phyloP scores from a whole-genome alignment of 2,113 vertebrate species.

The Hucho hucho region DNA sequence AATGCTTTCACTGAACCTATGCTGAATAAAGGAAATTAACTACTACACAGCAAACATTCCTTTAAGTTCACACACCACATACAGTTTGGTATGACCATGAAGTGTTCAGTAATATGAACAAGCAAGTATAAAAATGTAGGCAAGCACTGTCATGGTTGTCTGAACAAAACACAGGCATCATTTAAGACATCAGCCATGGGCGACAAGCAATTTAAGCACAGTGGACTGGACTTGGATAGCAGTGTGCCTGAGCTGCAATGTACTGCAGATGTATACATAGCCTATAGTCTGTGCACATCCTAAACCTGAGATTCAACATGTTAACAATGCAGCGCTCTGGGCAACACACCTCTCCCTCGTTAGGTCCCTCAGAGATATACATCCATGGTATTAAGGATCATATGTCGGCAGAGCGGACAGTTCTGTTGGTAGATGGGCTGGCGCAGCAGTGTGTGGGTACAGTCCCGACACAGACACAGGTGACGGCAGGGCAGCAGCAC shows the following conservation, averaged over 20 bases:
- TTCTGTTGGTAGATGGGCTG: constrained; percentile 91
- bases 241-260: neutral
- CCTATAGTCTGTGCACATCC: neutral
- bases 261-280: neutral
- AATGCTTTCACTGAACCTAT: too few relatives aligned
- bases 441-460: constrained; percentile 85
- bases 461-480: constrained; percentile 89
- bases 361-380: constrained; percentile 84
- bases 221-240: neutral
- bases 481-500: constrained; percentile 94
- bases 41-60: neutral
- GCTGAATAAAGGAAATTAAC: neutral
- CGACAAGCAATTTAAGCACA: neutral
- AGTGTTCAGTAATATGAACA: neutral
- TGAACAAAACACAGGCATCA: neutral
- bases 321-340: neutral
- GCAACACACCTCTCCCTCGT: neutral
- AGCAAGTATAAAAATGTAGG: neutral
- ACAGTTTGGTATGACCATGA: neutral
- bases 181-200: neutral
- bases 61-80: neutral
- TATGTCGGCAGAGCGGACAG: constrained; percentile 92
- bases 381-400: constrained; percentile 94
- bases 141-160: neutral
- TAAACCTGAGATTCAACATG: neutral